These are phyloP conservation scores for Onychomys leucogaster DNA, from an alignment of 2,797 vertebrate species.

Conservation along the genomic window DNA sequence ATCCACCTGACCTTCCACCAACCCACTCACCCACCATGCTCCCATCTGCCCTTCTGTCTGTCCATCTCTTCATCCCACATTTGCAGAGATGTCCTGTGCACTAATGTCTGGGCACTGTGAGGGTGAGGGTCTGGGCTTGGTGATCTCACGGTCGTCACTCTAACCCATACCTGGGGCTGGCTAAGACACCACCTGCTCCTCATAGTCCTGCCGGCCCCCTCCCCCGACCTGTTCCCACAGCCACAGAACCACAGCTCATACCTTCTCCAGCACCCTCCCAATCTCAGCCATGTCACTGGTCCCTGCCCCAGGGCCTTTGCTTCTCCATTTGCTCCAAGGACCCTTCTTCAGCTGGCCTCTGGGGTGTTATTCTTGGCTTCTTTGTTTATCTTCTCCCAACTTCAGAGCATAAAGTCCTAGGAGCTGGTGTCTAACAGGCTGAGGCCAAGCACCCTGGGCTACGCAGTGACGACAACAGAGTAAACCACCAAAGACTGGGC, in stretches of 20 bases:
- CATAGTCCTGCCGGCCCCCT: too few relatives aligned
- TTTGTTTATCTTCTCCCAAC: neutral
- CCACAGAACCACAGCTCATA: neutral
- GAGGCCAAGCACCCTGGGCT: neutral
- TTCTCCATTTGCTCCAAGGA: neutral
- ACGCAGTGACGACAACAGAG: neutral
- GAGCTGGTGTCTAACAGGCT: neutral
- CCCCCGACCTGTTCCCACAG: neutral
- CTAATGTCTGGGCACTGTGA: neutral
- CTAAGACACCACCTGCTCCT: neutral
- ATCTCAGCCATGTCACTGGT: neutral
- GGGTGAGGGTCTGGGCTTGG: neutral
- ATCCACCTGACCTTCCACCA: neutral
- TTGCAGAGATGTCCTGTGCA: neutral
- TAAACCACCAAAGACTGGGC: too few relatives aligned
- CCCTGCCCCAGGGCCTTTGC: neutral
- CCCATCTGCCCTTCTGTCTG: neutral
- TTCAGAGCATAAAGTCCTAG: neutral
- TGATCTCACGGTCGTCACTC: neutral
- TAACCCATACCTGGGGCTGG: neutral
- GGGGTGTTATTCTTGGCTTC: too few relatives aligned
- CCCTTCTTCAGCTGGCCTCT: neutral
- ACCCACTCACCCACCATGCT: too few relatives aligned
- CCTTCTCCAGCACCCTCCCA: too few relatives aligned
- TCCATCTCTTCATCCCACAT: neutral